Evolutionary conservation across 2,797 vertebrate genomes (phyloP).

Genomic region (Clarias pachynema): DNA sequence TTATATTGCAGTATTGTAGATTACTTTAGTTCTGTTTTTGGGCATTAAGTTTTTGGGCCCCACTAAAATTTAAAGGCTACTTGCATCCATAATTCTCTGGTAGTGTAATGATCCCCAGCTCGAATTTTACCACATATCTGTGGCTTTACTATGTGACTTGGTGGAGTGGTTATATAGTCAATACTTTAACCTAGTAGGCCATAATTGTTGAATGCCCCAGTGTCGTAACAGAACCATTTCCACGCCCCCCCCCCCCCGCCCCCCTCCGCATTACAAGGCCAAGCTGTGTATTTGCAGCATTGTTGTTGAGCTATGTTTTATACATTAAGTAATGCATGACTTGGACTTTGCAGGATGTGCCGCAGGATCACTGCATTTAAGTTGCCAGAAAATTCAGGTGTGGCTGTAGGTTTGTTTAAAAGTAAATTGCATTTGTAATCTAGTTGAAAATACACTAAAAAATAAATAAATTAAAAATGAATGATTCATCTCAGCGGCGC

Average conservation of each 20-base stretch:
- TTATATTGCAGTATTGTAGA: slow-evolving; percentile 78
- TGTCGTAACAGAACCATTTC: slow-evolving; percentile 46
- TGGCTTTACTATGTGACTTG: slow-evolving; percentile 52
- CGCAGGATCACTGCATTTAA: slow-evolving; percentile 47
- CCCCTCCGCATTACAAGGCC: slow-evolving; percentile 24
- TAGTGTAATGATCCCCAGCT: slow-evolving; percentile 27
- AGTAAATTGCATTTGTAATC: slow-evolving; percentile 14
- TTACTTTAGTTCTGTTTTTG: slow-evolving; percentile 59
- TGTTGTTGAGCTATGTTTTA: slow-evolving; percentile 61
- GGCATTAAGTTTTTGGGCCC: slow-evolving; percentile 47
- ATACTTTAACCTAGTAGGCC: slow-evolving; percentile 42
- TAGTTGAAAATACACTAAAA: slow-evolving; percentile 35
- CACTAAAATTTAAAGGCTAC: slow-evolving; percentile 54
- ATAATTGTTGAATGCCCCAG: slow-evolving; percentile 61
- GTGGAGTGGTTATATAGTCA: slow-evolving; percentile 56
- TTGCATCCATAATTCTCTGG: slow-evolving; percentile 30
- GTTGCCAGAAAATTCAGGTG: slow-evolving; percentile 28
- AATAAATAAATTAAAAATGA: background rate
- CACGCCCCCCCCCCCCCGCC: background rate
- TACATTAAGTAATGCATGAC: slow-evolving; percentile 72
- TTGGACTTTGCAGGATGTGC: slow-evolving; percentile 60
- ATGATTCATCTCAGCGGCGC: slow-evolving; percentile 25
- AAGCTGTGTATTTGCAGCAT: slow-evolving; percentile 60
- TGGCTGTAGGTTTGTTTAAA: slow-evolving; percentile 30
- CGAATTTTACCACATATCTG: slow-evolving; percentile 55